phyloP scores from a whole-genome alignment of 2,113 vertebrate species.

The Paramisgurnus dabryanus region DNA sequence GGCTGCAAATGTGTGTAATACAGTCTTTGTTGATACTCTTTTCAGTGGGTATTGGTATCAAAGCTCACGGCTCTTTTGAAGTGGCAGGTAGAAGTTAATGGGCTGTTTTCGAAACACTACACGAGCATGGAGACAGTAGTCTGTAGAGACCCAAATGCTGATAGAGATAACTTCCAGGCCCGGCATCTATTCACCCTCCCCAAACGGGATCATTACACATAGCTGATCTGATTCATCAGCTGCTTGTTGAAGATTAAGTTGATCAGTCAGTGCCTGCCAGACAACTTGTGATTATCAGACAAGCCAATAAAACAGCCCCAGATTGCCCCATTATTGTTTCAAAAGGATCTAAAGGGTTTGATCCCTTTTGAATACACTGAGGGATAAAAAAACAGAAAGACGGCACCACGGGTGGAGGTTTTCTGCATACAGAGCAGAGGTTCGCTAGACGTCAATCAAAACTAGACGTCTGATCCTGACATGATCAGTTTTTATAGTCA shows the following conservation, averaged over 20 bases:
- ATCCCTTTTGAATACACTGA: conserved; percentile 38
- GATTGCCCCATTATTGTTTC: conserved; percentile 25
- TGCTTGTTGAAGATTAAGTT: conserved; percentile 48
- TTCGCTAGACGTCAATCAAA: background rate
- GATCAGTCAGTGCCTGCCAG: conserved; percentile 45
- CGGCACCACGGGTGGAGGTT: conserved; percentile 43
- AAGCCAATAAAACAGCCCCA: conserved; percentile 16
- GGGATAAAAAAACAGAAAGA: conserved; percentile 17
- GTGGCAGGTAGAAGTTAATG: conserved; percentile 58
- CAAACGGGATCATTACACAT: conserved; percentile 17
- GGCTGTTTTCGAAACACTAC: conserved; percentile 62
- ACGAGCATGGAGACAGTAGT: conserved; percentile 57
- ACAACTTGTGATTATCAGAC: conserved; percentile 22
- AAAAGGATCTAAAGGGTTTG: conserved; percentile 39
- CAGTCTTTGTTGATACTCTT: conserved; percentile 15
- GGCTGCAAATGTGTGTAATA: conserved; percentile 38
- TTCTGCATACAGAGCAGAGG: conserved; percentile 8
- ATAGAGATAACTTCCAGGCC: conserved; percentile 48
- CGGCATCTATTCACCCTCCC: conserved; percentile 43
- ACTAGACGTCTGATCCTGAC: background rate
- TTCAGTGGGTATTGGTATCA: conserved; percentile 55
- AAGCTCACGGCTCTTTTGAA: conserved; percentile 57
- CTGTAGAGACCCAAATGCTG: conserved; percentile 51
- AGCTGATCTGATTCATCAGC: conserved; percentile 50
- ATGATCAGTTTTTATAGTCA: background rate